Evolutionary conservation across 2,797 vertebrate genomes (phyloP).

Genomic region (Masticophis lateralis): DNA sequence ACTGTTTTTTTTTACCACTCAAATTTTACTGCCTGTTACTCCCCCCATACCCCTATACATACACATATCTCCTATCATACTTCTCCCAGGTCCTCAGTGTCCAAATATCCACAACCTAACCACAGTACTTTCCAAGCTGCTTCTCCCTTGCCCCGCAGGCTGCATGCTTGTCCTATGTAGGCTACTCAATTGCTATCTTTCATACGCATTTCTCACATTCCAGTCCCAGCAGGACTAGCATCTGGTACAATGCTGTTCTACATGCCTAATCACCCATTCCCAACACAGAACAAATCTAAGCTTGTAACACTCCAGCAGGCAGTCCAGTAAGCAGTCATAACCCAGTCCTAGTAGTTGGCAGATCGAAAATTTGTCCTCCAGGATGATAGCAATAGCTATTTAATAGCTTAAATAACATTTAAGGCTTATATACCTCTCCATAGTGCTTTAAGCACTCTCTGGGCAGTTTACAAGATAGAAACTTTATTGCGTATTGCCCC

Average conservation of each 20-base stretch:
- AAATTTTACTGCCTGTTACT: neutral
- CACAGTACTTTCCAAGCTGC: neutral
- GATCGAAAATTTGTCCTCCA: neutral
- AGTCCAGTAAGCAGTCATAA: neutral
- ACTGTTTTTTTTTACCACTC: neutral
- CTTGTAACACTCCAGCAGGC: neutral
- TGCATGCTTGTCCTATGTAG: neutral
- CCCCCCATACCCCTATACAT: neutral
- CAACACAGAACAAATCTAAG: neutral
- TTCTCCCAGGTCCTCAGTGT: neutral
- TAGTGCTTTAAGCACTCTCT: neutral
- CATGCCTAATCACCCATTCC: neutral
- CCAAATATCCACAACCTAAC: neutral
- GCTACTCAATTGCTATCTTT: neutral
- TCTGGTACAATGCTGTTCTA: neutral
- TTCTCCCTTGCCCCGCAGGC: neutral
- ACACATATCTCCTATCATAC: neutral
- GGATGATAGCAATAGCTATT: neutral
- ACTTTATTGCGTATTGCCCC: neutral
- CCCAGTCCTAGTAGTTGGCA: neutral
- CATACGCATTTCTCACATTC: neutral
- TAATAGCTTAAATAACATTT: too few species aligned
- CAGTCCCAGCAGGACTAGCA: neutral
- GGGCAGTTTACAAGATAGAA: neutral
- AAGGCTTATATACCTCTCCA: neutral